These are phyloP conservation scores for Rhagonycha fulva DNA, from an alignment of 2,888 invertebrate genomes.

Conservation along the genomic window DNA sequence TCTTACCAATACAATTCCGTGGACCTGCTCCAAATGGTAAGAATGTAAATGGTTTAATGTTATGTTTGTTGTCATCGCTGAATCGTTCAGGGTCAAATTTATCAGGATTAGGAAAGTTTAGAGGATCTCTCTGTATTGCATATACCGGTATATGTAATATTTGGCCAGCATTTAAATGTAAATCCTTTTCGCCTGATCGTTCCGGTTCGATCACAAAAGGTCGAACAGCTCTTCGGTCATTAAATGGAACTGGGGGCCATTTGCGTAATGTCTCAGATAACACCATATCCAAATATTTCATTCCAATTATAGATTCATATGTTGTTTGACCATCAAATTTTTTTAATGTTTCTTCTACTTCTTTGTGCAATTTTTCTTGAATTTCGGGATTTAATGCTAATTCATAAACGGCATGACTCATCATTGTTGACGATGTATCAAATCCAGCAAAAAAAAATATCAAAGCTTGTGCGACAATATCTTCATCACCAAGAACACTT, in stretches of 20 bases:
- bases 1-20: conserved; percentile 47
- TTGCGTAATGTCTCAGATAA: conserved; percentile 56
- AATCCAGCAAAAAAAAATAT: conserved; percentile 61
- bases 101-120: conserved; percentile 60
- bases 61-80: conserved; percentile 56
- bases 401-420: conserved; percentile 61
- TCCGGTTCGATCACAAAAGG: conserved; percentile 50
- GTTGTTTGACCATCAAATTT: conserved; percentile 48
- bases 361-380: conserved; percentile 59
- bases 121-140: conserved; percentile 60
- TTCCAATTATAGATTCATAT: conserved; percentile 49
- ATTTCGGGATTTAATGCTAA: conserved; percentile 62
- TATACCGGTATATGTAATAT: conserved; percentile 55
- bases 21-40: conserved; percentile 58
- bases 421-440: conserved; percentile 55
- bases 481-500: conserved; percentile 42
- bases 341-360: conserved; percentile 55
- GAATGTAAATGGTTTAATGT: conserved; percentile 57
- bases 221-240: conserved; percentile 59
- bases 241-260: conserved; percentile 55
- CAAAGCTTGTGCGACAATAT: conserved; percentile 62
- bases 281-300: conserved; percentile 64
- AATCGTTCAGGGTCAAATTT: conserved; percentile 60
- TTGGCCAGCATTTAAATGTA: conserved; percentile 5
- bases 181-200: conserved; percentile 23